Evolutionary conservation across 2,797 vertebrate species (phyloP), one percentile per base, ranked within the genome.

Genomic region (Gallirallus australis): DNA sequence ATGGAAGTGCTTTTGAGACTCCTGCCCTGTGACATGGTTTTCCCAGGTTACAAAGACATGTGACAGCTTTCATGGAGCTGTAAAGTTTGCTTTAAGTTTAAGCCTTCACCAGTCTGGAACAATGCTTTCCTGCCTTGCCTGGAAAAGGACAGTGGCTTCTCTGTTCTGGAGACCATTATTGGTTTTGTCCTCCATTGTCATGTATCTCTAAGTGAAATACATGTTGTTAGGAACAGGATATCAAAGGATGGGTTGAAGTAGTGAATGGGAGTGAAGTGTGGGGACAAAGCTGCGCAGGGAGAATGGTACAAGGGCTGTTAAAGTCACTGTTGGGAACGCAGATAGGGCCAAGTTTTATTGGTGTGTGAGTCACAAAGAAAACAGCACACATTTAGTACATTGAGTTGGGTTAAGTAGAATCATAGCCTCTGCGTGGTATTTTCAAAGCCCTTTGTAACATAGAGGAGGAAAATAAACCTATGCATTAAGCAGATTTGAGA

Each of bases 191-290:
- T 82, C 12, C n/a, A 25, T 57, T 24, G 9, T 40, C 39, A 6
- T 1, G 1, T 64, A 27, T 48, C 17, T 59, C 45, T 35, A 35
- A 53, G 9, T 75, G 61, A 86, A 86, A 80, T n/a, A 17, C 18
- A 7, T 39, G 19, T 15, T 82, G 27, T 57, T n/a, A 81, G 50
- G 47, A 83, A 15, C 6, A 30, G 0, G 1, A 84, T 65, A 65
- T 54, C 40, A 45, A 72, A 77, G 54, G 18, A 17, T 4, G 9
- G n/a, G 37, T 25, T 28, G 50, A 52, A 50, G 54, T 35, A 12
- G 21, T 76, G 73, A 79, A 47, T 31, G n/a, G 0, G 2, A 88
- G 40, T 27, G 48, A 68, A 60, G 33, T 0, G 0, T 45, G 35
- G 14, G n/a, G 59, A 65, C 28, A 59, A 75, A 79, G 20, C 25